Percentiles rank a stretch among this genome's conserved stretches.
Evolutionary conservation across 2,797 vertebrate species (phyloP).

Genomic region (Aythya fuligula): DNA sequence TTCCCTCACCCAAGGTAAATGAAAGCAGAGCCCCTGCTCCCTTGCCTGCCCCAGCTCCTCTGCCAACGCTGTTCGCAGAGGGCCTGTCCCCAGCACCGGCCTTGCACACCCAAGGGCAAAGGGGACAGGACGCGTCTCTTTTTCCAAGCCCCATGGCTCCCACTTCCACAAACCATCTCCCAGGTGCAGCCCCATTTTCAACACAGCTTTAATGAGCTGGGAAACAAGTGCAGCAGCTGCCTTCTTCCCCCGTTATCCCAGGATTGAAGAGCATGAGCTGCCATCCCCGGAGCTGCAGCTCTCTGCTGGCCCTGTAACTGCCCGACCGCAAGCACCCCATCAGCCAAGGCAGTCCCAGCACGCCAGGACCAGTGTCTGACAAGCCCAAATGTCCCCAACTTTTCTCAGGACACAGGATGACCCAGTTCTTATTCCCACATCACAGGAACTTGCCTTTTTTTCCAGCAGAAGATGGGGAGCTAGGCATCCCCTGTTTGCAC

Average conservation of each 20-base stretch:
- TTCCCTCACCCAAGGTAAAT: fast-evolving
- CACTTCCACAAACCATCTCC: not conserved
- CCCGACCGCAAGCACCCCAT: not conserved
- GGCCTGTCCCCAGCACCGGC: not conserved
- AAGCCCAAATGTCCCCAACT: fast-evolving
- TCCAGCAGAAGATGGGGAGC: not conserved
- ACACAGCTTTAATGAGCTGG: fast-evolving
- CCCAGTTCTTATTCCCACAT: not conserved
- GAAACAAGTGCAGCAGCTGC: not conserved
- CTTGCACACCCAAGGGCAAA: not conserved
- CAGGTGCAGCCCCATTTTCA: not conserved
- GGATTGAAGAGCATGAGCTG: not conserved
- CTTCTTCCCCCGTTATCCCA: not conserved
- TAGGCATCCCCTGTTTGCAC: not conserved
- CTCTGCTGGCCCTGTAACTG: not conserved
- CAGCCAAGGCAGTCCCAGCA: not conserved
- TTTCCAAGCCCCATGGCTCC: not conserved
- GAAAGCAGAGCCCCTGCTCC: not conserved
- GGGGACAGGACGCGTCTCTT: not conserved
- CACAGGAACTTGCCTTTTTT: not conserved
- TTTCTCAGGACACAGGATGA: not conserved
- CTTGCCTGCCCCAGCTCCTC: fast-evolving
- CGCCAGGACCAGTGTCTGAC: not conserved
- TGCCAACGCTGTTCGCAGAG: fast-evolving
- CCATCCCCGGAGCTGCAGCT: not conserved